Evolutionary conservation across 2,888 invertebrate species (phyloP).

Genomic region (Ornithoptera priamus): DNA sequence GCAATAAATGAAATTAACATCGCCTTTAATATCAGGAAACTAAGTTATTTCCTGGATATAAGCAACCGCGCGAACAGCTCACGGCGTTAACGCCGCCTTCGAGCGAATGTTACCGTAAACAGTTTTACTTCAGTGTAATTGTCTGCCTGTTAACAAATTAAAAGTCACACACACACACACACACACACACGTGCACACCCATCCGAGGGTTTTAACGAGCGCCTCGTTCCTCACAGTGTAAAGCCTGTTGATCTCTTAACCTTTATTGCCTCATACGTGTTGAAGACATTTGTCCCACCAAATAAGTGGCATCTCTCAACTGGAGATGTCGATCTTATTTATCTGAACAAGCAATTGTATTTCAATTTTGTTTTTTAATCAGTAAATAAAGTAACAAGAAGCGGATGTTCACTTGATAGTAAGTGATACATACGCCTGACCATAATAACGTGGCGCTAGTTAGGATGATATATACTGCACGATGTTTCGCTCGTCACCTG

Average conservation of each 20-base stretch:
- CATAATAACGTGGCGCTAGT: no score
- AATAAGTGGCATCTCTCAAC: neutral
- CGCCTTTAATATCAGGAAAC: constrained; percentile 8
- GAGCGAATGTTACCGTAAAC: constrained; percentile 23
- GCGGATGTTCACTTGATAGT: no score
- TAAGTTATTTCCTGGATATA: constrained; percentile 25
- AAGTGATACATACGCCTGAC: no score
- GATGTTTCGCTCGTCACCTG: no score
- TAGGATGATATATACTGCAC: no score
- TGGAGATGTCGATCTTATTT: no score
- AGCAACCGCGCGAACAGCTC: constrained; percentile 15
- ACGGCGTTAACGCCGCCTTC: constrained; percentile 15
- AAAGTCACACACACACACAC: constrained; percentile 9
- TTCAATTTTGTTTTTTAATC: no score
- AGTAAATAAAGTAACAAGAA: no score
- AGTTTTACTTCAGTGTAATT: constrained; percentile 29
- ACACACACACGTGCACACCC: neutral
- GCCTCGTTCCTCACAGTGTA: constrained; percentile 10
- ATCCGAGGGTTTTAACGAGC: constrained; percentile 20
- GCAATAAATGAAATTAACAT: constrained; percentile 8
- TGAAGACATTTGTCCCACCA: constrained; percentile 4
- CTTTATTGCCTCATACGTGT: constrained; percentile 18
- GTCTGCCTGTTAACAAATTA: constrained; percentile 29
- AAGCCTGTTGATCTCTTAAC: constrained; percentile 17
- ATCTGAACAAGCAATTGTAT: no score